Base-by-base conservation (phyloP, 1,140 invertebrate species). In the Drosophila quadrilineata region DNA sequence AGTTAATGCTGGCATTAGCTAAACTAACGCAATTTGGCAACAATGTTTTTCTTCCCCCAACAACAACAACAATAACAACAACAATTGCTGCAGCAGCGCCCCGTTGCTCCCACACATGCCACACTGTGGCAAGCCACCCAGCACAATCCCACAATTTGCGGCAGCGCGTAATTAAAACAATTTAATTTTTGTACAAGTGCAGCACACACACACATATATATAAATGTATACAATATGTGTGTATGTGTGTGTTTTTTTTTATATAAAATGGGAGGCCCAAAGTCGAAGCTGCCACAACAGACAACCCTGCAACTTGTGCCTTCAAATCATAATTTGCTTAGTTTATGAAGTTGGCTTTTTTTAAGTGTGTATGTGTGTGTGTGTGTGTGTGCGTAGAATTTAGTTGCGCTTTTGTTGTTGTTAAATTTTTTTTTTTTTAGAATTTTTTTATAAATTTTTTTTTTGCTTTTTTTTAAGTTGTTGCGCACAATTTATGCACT, bases 301-400 rank as follows among this genome's bases (percentile, higher is more conserved):
- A n/a, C 67, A 57, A 38, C 73, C 68, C 54, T 60, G 54, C 28
- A 41, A 40, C 65, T 45, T 73, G 77, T 67, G 79, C 79, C 84
- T 79, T 84, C 84, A 84, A 79, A 85, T 85, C 85, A 85, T 85
- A 85, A 85, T 85, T 85, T 85, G 79, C 79, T 85, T 85, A 85
- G 79, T 84, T 84, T 85, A 84, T 84, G 73, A 77, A 77, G 79
- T 80, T 26, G 22, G n/a, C n/a, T n/a, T n/a, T n/a, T n/a, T n/a
- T n/a, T n/a, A 69, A 48, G 35, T 50, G 31, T 48, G 43, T 57
- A 35, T 45, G 33, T 41, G 40, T 38, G 17, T 57, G 52, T 57
- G 46, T 57, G 28, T 29, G 49, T 31, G 46, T 52, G 22, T 57
- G 49, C 24, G 31, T 33, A n/a, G n/a, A n/a, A n/a, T n/a, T n/a